These are phyloP conservation scores for Sinopyrophorus schimmeli DNA, from an alignment of 2,888 invertebrate genomes.

Conservation along the genomic window DNA sequence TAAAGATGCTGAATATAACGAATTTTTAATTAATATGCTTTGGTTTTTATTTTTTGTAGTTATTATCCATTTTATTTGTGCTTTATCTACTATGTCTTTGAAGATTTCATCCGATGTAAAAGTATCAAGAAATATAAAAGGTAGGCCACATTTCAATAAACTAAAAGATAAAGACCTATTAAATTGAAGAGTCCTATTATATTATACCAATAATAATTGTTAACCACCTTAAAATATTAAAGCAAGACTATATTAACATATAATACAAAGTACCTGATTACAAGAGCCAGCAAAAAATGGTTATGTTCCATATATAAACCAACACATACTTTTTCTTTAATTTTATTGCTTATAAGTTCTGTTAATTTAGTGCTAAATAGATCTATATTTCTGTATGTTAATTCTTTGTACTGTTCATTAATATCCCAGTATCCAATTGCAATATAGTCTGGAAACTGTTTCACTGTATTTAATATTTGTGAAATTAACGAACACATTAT, in stretches of 20 bases:
- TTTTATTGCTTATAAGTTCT: background rate
- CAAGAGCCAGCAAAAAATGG: conserved; percentile 58
- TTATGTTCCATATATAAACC: conserved; percentile 59
- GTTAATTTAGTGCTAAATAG: no score
- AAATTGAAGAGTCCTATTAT: no score
- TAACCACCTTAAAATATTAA: no score
- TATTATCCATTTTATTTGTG: conserved; percentile 43
- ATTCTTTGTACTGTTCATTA: no score
- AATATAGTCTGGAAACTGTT: no score
- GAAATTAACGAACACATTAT: no score
- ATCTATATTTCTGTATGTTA: no score
- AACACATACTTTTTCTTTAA: conserved; percentile 43
- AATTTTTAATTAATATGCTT: no score
- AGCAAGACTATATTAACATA: no score
- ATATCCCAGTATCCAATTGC: conserved; percentile 18
- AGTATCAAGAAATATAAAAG: conserved; percentile 60
- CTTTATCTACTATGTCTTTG: conserved; percentile 25
- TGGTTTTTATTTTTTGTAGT: conserved; percentile 25
- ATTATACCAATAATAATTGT: no score
- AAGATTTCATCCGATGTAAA: conserved; percentile 42
- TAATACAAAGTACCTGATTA: conserved; percentile 62
- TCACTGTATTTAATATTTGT: no score
- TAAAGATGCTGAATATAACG: no score
- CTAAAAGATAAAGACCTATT: conserved; percentile 54
- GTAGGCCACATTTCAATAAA: conserved; percentile 58